Evolutionary conservation across 2,888 invertebrate genomes (phyloP).

Genomic region (Embidobia sp.): DNA sequence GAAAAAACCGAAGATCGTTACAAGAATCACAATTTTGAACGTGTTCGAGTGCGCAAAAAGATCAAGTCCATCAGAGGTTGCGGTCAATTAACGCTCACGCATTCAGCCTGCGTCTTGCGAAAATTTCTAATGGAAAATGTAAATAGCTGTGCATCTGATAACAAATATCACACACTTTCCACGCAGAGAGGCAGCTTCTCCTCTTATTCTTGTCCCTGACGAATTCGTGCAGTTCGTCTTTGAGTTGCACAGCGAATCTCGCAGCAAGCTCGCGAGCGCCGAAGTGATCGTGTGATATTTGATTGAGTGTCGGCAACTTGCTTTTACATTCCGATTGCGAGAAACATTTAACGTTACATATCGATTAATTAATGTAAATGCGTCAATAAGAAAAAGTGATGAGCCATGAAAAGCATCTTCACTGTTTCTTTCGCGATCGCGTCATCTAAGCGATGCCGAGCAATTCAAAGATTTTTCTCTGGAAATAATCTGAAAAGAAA

Average conservation of each 20-base stretch:
- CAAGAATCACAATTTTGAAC: too few relatives aligned
- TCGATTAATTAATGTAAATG: constrained; percentile 4
- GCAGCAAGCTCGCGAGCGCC: constrained; percentile 5
- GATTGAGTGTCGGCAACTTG: background rate
- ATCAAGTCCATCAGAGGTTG: background rate
- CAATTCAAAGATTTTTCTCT: too few relatives aligned
- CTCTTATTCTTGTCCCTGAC: constrained; percentile 20
- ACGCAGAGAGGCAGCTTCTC: background rate
- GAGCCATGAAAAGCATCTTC: background rate
- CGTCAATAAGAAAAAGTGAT: background rate
- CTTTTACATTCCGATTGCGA: constrained; percentile 10
- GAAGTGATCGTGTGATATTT: constrained; percentile 14
- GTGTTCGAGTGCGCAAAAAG: background rate
- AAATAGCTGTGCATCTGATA: constrained; percentile 24
- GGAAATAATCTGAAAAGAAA: too few relatives aligned
- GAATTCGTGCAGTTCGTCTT: constrained; percentile 17
- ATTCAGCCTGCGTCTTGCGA: constrained; percentile 14
- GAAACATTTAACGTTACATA: constrained; percentile 12
- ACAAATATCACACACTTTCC: constrained; percentile 31
- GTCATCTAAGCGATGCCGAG: too few relatives aligned
- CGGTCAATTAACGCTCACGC: constrained; percentile 33
- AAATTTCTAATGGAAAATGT: constrained; percentile 38
- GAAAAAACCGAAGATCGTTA: too few relatives aligned
- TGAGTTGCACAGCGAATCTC: background rate
- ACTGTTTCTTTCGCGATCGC: too few relatives aligned